phyloP scores from a whole-genome alignment of 2,888 invertebrate species.

The Neria commutata region DNA sequence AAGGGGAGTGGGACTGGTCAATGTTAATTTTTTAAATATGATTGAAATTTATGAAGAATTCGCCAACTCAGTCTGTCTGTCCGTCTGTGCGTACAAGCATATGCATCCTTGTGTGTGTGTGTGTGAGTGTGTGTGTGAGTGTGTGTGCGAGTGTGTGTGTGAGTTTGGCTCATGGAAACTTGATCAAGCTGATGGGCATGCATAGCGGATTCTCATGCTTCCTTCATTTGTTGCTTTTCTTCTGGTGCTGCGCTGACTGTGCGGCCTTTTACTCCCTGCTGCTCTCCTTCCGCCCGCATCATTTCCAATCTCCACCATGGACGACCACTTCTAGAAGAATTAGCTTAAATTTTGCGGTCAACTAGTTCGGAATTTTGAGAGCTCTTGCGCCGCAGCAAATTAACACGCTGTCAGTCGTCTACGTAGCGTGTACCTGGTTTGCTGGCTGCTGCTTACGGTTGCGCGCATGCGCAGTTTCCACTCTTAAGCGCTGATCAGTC shows the following conservation, averaged over 20 bases:
- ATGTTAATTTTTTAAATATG: conserved; percentile 50
- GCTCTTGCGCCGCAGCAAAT: conserved; percentile 26
- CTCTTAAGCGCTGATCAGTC: background rate
- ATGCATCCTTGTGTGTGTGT: conserved; percentile 26
- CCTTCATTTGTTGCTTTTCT: background rate
- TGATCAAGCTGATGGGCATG: background rate
- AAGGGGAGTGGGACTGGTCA: no score
- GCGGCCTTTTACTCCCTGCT: background rate
- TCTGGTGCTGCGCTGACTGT: conserved; percentile 35
- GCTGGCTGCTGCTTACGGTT: background rate
- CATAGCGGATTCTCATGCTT: background rate
- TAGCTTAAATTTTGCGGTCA: conserved; percentile 27
- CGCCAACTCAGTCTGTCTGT: conserved; percentile 17
- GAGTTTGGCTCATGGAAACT: no score
- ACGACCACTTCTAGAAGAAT: background rate
- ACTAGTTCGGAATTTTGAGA: conserved; percentile 17
- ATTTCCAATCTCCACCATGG: no score
- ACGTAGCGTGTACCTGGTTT: background rate
- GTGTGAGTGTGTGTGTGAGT: no score
- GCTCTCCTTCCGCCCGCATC: no score
- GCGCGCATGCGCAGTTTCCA: background rate
- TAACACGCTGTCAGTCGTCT: conserved; percentile 26
- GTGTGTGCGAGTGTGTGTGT: no score
- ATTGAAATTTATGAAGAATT: conserved; percentile 53
- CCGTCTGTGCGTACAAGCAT: conserved; percentile 7